These are phyloP conservation scores for Drosophila ananassae DNA, from an alignment of 1,140 invertebrate genomes.

Conservation along the genomic window DNA sequence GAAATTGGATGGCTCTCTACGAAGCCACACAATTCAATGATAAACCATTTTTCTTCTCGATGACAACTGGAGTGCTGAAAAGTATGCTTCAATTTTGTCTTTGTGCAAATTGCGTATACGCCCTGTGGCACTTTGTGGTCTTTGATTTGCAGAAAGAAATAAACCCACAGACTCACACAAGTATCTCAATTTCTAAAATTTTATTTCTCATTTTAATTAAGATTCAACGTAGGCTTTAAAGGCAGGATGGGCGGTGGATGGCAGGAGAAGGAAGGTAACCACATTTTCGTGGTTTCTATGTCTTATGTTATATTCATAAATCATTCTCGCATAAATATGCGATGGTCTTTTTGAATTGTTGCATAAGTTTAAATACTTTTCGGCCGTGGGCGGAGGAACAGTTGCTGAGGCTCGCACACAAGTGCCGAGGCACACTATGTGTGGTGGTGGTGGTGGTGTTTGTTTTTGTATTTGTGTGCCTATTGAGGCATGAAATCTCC, in stretches of 20 bases:
- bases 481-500: constrained; percentile 51
- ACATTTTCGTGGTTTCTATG: constrained; percentile 17
- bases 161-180: neutral
- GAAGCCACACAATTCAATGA: constrained; percentile 25
- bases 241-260: neutral
- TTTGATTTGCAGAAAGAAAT: neutral
- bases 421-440: neutral
- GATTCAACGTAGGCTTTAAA: constrained; percentile 12
- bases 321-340: constrained; percentile 58
- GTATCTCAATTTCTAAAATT: neutral
- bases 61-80: constrained; percentile 8
- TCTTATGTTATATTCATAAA: constrained; percentile 59
- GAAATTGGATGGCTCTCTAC: constrained; percentile 9
- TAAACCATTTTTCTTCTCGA: constrained; percentile 6
- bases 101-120: constrained; percentile 34
- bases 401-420: neutral
- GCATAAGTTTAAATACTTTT: constrained; percentile 65
- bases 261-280: constrained; percentile 7
- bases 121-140: constrained; percentile 10
- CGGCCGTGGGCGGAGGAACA: constrained; percentile 8
- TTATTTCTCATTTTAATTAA: constrained; percentile 31
- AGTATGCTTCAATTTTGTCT: constrained; percentile 30
- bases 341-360: constrained; percentile 51
- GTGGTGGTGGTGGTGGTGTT: neutral
- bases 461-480: constrained; percentile 21